These are phyloP conservation scores for Acipenser oxyrinchus DNA, from an alignment of 2,797 vertebrate genomes.

Conservation along the genomic window DNA sequence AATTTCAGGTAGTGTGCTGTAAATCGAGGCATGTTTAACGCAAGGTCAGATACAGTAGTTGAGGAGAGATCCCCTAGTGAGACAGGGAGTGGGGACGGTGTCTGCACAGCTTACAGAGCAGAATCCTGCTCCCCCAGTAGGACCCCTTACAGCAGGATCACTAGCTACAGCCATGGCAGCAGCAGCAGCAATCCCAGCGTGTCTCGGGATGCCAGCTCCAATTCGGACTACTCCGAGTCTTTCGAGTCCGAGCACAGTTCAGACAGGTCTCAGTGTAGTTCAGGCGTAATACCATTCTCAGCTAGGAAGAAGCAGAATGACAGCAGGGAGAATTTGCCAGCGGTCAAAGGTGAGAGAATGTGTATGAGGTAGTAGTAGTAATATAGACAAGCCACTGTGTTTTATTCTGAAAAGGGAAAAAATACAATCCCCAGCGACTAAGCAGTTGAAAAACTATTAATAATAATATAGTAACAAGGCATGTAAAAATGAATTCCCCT, in stretches of 20 bases:
- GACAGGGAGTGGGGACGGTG: slow-evolving; percentile 2
- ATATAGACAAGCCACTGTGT: no score
- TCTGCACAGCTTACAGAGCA: neutral
- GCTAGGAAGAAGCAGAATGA: neutral
- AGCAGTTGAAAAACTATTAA: no score
- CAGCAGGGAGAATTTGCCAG: no score
- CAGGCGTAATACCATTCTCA: neutral
- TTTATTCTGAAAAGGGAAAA: no score
- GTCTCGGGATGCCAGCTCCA: neutral
- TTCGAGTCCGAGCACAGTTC: slow-evolving; percentile 14
- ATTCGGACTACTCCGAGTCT: slow-evolving; percentile 14
- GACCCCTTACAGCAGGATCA: slow-evolving; percentile 11
- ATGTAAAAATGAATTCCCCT: no score
- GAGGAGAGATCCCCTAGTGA: neutral
- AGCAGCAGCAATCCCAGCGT: neutral
- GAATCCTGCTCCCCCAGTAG: slow-evolving; percentile 13
- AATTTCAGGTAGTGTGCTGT: neutral
- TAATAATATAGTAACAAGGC: no score
- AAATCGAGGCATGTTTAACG: slow-evolving; percentile 8
- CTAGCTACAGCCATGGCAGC: slow-evolving; percentile 6
- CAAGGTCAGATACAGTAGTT: neutral
- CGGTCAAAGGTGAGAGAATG: no score
- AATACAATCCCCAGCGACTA: no score
- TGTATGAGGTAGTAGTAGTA: no score
- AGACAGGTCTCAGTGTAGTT: neutral